Evolutionary conservation across 2,888 invertebrate species (phyloP), one percentile per base, ranked within the genome.

Genomic region (Phalangium opilio): DNA sequence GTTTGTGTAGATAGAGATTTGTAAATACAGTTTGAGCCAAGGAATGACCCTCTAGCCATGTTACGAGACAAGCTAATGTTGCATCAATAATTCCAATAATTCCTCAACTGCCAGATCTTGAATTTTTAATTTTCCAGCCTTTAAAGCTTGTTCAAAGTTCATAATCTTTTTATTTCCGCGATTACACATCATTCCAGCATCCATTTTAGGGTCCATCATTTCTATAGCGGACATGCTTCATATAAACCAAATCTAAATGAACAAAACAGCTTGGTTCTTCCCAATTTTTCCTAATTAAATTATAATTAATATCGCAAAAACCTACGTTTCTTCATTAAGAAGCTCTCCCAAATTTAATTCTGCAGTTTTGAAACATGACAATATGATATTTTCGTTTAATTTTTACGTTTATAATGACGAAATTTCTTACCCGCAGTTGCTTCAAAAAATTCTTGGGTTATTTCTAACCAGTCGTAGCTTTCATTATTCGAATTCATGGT

Each of bases 131-230:
- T 77, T 75, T 4, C 81, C 81, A 57, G 79, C 77, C 78, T 84
- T 75, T 27, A 89, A 77, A 44, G 89, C 84, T 63, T 87, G 83
- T 56, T 83, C 80, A 62, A 93, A 86, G 49, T 82, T 84, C 39
- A 85, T 75, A 5, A 86, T 82, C 61, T 83, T 83, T 41, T 83
- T 78, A 51, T 66, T 66, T 21, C 64, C 65, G 55, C 89, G 75
- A 64, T 91, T 91, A 64, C 90, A 91, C 54, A 86, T 71, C 90
- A 96, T 93, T 5, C 96, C 96, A 1, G 93, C 91, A 73, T 98
- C 98, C 96, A 98, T 98, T 73, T 96, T 98, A 0, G 96, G 95
- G 65, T 98, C 96, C 96, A 96, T 96, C 86, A 98, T 91, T 69
- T 98, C 96, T 60, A 98, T 96, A 1, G 96, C 96, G 1, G 95